Evolutionary conservation across 2,888 invertebrate genomes (phyloP).

Genomic region (Synergus umbraculus): DNA sequence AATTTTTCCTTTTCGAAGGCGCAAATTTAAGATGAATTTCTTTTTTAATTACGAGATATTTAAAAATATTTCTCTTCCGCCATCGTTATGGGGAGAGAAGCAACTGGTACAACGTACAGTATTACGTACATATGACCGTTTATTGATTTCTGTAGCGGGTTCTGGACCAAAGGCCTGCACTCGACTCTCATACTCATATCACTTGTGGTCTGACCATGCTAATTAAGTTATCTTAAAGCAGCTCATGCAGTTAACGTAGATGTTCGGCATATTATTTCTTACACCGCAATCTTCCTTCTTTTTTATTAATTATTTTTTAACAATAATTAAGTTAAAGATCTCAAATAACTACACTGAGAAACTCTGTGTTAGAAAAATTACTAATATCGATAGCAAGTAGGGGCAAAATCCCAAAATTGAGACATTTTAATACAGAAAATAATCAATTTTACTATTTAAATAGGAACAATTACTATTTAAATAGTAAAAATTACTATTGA

Average conservation of each 20-base stretch:
- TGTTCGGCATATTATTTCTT: conserved; percentile 18
- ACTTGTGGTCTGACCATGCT: conserved; percentile 52
- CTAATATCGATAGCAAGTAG: too few relatives aligned
- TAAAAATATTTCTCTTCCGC: neutral
- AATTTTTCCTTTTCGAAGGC: too few relatives aligned
- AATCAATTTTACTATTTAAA: too few relatives aligned
- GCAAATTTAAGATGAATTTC: too few relatives aligned
- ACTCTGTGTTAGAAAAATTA: too few relatives aligned
- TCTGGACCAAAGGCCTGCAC: conserved; percentile 52
- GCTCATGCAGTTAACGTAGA: conserved; percentile 45
- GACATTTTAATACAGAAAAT: too few relatives aligned
- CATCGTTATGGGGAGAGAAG: neutral
- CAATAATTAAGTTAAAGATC: neutral
- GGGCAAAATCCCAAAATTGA: too few relatives aligned
- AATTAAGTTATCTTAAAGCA: conserved; percentile 55
- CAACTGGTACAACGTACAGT: conserved; percentile 16
- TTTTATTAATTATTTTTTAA: neutral
- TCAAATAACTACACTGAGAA: too few relatives aligned
- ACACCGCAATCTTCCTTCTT: neutral
- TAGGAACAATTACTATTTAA: too few relatives aligned
- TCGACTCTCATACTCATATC: conserved; percentile 49
- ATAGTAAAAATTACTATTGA: too few relatives aligned
- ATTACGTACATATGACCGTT: conserved; percentile 56
- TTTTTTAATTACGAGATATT: too few relatives aligned
- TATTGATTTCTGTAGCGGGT: conserved; percentile 65